Conservation (phyloP, 30 jellyfish, hydroid and myxozoan genomes). For the Clytia hemisphaerica region DNA sequence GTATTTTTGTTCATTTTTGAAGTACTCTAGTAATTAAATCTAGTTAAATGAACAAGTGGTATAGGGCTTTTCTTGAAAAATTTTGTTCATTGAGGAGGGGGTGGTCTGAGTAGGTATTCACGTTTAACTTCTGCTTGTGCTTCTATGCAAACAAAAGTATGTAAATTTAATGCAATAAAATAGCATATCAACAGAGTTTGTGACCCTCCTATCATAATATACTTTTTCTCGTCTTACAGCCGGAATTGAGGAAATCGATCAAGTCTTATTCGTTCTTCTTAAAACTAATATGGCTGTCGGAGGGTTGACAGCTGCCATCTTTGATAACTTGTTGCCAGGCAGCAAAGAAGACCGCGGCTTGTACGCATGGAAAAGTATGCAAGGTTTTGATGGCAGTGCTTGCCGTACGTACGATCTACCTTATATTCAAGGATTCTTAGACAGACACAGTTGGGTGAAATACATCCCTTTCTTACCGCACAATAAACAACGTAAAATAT, state of each 20-base stretch:
- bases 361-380: constrained; percentile 37
- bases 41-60: too few species aligned
- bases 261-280: constrained; percentile 49
- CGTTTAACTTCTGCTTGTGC: too few species aligned
- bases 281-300: constrained; percentile 71
- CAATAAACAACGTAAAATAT: not conserved
- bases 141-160: too few species aligned
- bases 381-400: not conserved
- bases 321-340: constrained; percentile 70
- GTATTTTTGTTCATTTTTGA: too few species aligned
- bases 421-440: constrained; percentile 21
- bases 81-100: too few species aligned
- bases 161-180: too few species aligned
- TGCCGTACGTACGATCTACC: constrained; percentile 55
- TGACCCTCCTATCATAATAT: too few species aligned
- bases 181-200: too few species aligned
- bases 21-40: too few species aligned
- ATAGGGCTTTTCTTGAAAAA: too few species aligned
- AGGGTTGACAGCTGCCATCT: constrained; percentile 50
- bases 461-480: constrained; percentile 74
- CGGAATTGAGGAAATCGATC: constrained; percentile 58
- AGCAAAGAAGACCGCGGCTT: constrained; percentile 68
- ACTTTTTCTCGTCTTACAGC: too few species aligned
- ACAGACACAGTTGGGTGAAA: constrained; percentile 34
- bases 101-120: too few species aligned